Base-by-base conservation (phyloP, 1,140 invertebrate species). In the Reticulitermes speratus region DNA sequence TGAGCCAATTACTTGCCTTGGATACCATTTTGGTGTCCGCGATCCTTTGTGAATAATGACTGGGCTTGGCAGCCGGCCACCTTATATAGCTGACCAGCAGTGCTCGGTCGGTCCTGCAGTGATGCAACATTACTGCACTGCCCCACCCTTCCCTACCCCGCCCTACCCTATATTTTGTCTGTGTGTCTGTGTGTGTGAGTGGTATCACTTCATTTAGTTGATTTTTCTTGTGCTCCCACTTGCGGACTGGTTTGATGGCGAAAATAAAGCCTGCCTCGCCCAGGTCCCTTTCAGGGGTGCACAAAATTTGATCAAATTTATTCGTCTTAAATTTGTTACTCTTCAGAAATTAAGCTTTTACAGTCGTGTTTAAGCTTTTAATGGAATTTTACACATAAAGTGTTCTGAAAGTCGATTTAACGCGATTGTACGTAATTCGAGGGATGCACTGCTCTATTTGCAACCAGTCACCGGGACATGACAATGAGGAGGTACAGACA, bases 1-100 rank as follows among this genome's bases (percentile, higher is more conserved):
- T 21, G 14, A 45, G 84, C 8, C 2, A 23, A 52, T 84, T 52
- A 32, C 84, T 84, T 84, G 55, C 84, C 84, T 84, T 84, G 48
- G 55, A 59, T 32, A 48, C 48, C 84, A 84, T 84, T 52, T 44
- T 84, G 65, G n/a, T 30, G 25, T 25, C n/a, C 30, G 65, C n/a
- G 25, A 30, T 75, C n/a, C n/a, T 25, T 3, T 75, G 25, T 75
- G 65, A 75, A 16, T 30, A 6, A 30, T 75, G n/a, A 2, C 8
- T 75, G 65, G 25, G 65, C n/a, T 69, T 75, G 25, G 65, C 65
- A 25, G 65, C 65, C 65, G n/a, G 25, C 65, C 25, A 75, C 25
- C 7, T 75, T 75, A 75, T 75, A 75, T 75, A 75, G 25, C 65
- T 75, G 65, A 30, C n/a, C 65, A n/a, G 65, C 65, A 75, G 14